A percentile compares a stretch with the other conserved stretches of the same genome.
These are phyloP conservation scores for Brachypteracias leptosomus DNA, from an alignment of 2,113 vertebrate genomes.

Conservation along the genomic window DNA sequence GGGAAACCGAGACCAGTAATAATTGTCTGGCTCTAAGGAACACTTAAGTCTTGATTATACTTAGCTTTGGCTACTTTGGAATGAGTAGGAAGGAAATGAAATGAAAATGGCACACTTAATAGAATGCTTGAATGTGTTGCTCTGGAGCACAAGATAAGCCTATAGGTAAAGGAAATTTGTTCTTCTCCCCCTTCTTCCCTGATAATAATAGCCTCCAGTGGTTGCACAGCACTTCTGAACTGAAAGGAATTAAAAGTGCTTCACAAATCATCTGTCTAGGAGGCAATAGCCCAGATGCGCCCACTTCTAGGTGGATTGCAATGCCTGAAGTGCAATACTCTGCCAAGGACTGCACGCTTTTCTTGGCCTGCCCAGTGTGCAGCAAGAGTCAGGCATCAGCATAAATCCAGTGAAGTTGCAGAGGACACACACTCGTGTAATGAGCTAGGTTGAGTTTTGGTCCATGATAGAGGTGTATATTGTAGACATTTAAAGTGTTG, in stretches of 20 bases:
- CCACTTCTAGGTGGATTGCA: not conserved
- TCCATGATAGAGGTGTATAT: not conserved
- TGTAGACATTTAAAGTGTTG: not conserved
- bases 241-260: constrained; percentile 23
- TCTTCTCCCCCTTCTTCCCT: not conserved
- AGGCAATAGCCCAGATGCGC: constrained; percentile 19
- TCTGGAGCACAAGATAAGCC: constrained; percentile 52
- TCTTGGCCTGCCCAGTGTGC: not conserved
- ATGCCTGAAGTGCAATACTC: not conserved
- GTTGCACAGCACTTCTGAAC: constrained; percentile 7
- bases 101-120: constrained; percentile 21
- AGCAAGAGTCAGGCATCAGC: fast-evolving
- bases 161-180: constrained; percentile 46
- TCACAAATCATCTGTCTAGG: constrained; percentile 36
- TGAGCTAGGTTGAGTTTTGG: not conserved
- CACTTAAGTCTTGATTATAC: constrained; percentile 51
- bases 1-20: not conserved
- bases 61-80: constrained; percentile 44
- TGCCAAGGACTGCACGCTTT: fast-evolving
- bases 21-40: constrained; percentile 44
- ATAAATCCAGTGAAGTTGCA: not conserved
- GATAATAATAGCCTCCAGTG: constrained; percentile 33
- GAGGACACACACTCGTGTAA: fast-evolving
- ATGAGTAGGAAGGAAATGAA: constrained; percentile 55
- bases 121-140: not conserved